Evolutionary conservation across 2,797 vertebrate species (phyloP).

Genomic region (Platyrinchus mystaceus): DNA sequence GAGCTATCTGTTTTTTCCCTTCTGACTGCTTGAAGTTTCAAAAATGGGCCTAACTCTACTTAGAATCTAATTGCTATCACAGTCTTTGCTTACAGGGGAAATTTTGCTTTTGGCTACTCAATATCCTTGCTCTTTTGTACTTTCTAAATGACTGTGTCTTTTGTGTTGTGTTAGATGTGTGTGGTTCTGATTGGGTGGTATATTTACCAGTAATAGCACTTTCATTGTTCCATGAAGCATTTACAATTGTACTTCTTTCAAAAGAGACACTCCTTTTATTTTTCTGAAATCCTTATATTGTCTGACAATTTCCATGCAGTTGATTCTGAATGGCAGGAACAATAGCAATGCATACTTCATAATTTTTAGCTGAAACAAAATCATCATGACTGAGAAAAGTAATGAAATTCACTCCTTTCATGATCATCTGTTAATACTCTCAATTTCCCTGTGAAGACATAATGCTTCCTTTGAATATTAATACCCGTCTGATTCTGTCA

Average conservation of each 20-base stretch:
- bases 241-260: constrained; percentile 32
- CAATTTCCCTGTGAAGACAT: neutral
- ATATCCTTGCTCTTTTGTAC: neutral
- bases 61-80: neutral
- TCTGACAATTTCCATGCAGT: constrained; percentile 49
- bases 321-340: constrained; percentile 47
- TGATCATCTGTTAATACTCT: constrained; percentile 40
- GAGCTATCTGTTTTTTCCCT: too few species aligned
- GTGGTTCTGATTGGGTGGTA: constrained; percentile 35
- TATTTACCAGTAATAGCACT: constrained; percentile 48
- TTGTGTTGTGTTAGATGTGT: constrained; percentile 10
- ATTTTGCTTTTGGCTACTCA: constrained; percentile 17
- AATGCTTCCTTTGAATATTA: constrained; percentile 44
- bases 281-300: constrained; percentile 38
- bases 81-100: neutral
- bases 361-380: constrained; percentile 57
- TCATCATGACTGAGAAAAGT: constrained; percentile 30
- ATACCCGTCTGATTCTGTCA: neutral
- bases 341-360: constrained; percentile 44
- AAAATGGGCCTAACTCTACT: constrained; percentile 1
- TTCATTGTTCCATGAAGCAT: constrained; percentile 35
- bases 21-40: neutral
- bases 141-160: constrained; percentile 3
- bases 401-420: constrained; percentile 49
- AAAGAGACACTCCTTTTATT: constrained; percentile 41